Base-by-base conservation (phyloP, 1,140 invertebrate genomes). In the Ladona fulva region DNA sequence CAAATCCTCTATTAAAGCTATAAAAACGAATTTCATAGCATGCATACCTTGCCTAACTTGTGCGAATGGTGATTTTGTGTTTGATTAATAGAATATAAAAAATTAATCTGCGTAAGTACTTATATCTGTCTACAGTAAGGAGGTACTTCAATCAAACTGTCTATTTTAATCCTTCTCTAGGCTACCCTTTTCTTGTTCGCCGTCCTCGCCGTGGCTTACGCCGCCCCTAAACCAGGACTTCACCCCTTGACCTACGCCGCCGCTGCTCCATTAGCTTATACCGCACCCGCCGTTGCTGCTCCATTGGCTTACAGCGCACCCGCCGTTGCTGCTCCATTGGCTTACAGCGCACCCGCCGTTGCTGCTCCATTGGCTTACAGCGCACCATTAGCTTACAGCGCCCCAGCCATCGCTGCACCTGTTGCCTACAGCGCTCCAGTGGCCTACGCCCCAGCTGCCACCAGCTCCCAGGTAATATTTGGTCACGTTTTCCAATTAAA, bases 331-430 rank as follows among this genome's bases (percentile, higher is more conserved):
- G 76, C 76, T 11, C 74, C 78, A 10, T 80, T 83, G 29, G 80
- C 83, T 78, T 84, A 84, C 76, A 80, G 83, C 76, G 83, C 83
- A 22, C 76, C 83, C 52, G 44, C 83, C 66, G 10, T 83, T 24
- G 80, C 82, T 44, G 83, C 82, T 29, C 52, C 52, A 16, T 3
- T 66, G 3, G 82, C 83, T 22, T 84, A 84, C 81, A 84, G 81
- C 22, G 82, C 83, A 22, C 83, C 83, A n/a, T 74, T 84, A 11
- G 81, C 82, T 22, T 82, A 82, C 79, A 81, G 78, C 11, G 81
- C 82, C 0, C 82, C 82, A 6, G 74, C 81, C 3, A 80, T 83
- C 1, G 83, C 83, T 76, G n/a, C n/a, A n/a, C 80, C 79, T 8
- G 44, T 52, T 19, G 44, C 44, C 10, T 52, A 52, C 44, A 52